Evolutionary conservation across 2,888 invertebrate species (phyloP).

Genomic region (Eremobia ochroleuca): DNA sequence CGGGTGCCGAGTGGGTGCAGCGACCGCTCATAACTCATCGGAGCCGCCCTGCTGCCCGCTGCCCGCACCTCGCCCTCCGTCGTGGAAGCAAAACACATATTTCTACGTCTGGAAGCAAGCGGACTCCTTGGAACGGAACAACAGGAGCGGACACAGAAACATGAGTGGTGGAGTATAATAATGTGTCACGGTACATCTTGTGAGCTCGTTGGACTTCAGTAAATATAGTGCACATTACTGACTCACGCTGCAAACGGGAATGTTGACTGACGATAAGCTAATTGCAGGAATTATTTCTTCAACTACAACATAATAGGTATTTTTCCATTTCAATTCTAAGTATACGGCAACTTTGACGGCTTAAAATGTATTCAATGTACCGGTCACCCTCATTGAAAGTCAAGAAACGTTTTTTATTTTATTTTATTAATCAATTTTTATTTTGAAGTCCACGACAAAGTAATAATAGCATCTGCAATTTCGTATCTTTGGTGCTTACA

Average conservation of each 20-base stretch:
- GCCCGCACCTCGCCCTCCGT: conserved; percentile 55
- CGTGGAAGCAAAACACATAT: conserved; percentile 75
- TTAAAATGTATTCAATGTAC: conserved; percentile 48
- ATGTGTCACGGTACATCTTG: conserved; percentile 55
- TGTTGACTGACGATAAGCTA: conserved; percentile 45
- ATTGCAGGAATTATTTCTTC: conserved; percentile 38
- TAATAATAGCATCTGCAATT: conserved; percentile 45
- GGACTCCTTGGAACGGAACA: conserved; percentile 74
- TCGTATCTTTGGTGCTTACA: conserved; percentile 19
- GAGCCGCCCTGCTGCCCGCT: conserved; percentile 57
- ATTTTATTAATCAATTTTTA: conserved; percentile 30
- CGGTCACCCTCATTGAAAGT: conserved; percentile 48
- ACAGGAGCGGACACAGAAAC: conserved; percentile 72
- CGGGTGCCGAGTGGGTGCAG: conserved; percentile 57
- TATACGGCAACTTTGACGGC: conserved; percentile 15
- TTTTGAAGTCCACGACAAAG: conserved; percentile 17
- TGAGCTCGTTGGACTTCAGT: conserved; percentile 36
- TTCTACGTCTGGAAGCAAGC: conserved; percentile 73
- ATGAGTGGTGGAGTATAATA: conserved; percentile 64
- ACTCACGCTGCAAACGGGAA: conserved; percentile 1
- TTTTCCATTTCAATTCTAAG: conserved; percentile 41
- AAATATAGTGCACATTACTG: conserved; percentile 45
- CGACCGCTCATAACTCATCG: conserved; percentile 77
- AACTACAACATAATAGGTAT: conserved; percentile 21
- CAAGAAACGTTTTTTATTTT: conserved; percentile 18